These are phyloP conservation scores for Galerucella calmariensis DNA, from an alignment of 2,888 invertebrate species.

Conservation along the genomic window DNA sequence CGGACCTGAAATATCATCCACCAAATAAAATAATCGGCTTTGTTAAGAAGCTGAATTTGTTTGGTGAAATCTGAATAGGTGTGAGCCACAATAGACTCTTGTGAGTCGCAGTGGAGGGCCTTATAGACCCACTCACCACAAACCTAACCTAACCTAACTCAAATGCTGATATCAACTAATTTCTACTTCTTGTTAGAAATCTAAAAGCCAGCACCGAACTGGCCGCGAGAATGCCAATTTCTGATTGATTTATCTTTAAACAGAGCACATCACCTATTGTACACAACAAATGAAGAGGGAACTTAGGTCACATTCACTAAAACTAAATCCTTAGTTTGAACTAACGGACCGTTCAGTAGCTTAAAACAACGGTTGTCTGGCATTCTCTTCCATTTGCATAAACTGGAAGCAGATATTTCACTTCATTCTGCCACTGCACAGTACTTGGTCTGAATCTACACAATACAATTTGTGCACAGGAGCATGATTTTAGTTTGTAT, in stretches of 20 bases:
- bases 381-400: slow-evolving; percentile 37
- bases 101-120: no score
- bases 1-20: no score
- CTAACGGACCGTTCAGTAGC: slow-evolving; percentile 51
- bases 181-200: slow-evolving; percentile 50
- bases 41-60: no score
- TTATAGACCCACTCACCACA: no score
- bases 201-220: slow-evolving; percentile 31
- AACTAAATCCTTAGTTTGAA: slow-evolving; percentile 46
- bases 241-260: slow-evolving; percentile 60
- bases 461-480: slow-evolving; percentile 17
- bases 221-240: slow-evolving; percentile 49
- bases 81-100: no score
- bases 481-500: slow-evolving; percentile 9
- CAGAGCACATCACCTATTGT: slow-evolving; percentile 55
- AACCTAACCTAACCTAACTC: no score
- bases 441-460: slow-evolving; percentile 18
- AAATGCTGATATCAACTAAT: background rate
- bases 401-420: slow-evolving; percentile 28
- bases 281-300: slow-evolving; percentile 53
- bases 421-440: slow-evolving; percentile 26
- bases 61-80: no score
- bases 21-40: no score
- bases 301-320: slow-evolving; percentile 47
- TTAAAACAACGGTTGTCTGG: slow-evolving; percentile 49